Percentiles rank a stretch among this genome's conserved stretches.
These are phyloP conservation scores for Punctoribates punctum DNA, from an alignment of 2,888 invertebrate genomes.

Conservation along the genomic window DNA sequence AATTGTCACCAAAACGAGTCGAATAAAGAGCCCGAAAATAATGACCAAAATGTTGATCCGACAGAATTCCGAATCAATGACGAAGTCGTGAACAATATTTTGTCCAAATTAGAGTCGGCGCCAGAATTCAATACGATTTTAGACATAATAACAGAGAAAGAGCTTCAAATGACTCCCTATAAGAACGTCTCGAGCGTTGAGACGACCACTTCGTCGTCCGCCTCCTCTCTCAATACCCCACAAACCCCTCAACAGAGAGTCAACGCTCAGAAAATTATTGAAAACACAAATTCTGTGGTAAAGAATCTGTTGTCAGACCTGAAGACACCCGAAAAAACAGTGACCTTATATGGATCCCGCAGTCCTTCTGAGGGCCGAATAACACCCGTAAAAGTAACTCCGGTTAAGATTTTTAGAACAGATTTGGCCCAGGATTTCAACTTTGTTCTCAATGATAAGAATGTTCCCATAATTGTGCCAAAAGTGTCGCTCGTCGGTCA, in stretches of 20 bases:
- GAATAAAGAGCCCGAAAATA: not conserved
- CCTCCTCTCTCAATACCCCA: conserved; percentile 18
- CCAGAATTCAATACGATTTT: conserved; percentile 32
- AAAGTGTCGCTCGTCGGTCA: conserved; percentile 10
- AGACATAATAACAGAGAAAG: conserved; percentile 31
- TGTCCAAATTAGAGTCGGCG: conserved; percentile 4
- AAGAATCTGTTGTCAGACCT: conserved; percentile 28
- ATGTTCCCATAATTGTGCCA: conserved; percentile 18
- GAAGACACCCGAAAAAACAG: conserved; percentile 23
- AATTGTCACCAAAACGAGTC: not conserved
- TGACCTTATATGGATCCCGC: not conserved
- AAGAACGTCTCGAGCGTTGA: conserved; percentile 18
- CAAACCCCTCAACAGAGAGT: not conserved
- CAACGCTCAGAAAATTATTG: not conserved
- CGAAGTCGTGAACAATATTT: not conserved
- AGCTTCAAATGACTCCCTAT: conserved; percentile 32
- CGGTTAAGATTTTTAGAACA: conserved; percentile 2
- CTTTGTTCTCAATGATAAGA: not conserved
- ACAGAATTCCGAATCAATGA: not conserved
- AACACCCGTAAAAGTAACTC: conserved; percentile 11
- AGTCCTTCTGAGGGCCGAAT: not conserved
- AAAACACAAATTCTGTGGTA: not conserved
- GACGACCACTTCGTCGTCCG: not conserved
- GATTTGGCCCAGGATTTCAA: not conserved
- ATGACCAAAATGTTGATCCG: not conserved